Conservation (phyloP, 2,888 invertebrate species). For the Xestoiulus laeticollis region DNA sequence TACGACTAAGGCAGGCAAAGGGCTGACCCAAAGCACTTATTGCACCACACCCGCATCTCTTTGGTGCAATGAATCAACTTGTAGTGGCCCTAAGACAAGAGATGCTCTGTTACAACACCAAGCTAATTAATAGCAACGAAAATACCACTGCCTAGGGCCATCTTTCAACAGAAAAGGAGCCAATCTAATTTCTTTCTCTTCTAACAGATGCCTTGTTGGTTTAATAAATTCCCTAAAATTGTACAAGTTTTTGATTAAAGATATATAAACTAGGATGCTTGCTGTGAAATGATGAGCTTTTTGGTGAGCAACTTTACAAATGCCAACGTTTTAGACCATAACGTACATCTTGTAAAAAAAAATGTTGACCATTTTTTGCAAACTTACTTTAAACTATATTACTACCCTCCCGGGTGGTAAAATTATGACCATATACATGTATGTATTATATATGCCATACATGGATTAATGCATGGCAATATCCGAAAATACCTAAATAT, state of each 20-base stretch:
- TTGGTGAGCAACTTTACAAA: background rate
- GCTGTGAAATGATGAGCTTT: background rate
- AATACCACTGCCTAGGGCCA: background rate
- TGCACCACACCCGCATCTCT: conserved; percentile 3
- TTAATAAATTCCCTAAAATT: background rate
- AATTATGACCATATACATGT: too few species aligned
- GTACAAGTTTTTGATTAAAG: background rate
- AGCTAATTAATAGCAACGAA: background rate
- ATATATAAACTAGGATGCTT: background rate
- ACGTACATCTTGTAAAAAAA: too few species aligned
- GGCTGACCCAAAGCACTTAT: conserved; percentile 20
- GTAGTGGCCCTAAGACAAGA: conserved; percentile 19
- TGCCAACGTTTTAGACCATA: background rate
- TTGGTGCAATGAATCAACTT: background rate
- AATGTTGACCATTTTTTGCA: too few species aligned
- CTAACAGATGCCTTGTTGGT: background rate
- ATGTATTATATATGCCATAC: too few species aligned
- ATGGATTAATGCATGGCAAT: too few species aligned
- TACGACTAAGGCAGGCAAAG: background rate
- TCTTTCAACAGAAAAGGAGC: background rate
- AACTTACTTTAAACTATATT: too few species aligned
- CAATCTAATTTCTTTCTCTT: background rate
- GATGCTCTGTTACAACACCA: background rate
- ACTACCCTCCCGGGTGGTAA: too few species aligned
- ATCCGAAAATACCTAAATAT: too few species aligned